Evolutionary conservation across 2,113 vertebrate species (phyloP).

Genomic region (Myotis lucifugus): DNA sequence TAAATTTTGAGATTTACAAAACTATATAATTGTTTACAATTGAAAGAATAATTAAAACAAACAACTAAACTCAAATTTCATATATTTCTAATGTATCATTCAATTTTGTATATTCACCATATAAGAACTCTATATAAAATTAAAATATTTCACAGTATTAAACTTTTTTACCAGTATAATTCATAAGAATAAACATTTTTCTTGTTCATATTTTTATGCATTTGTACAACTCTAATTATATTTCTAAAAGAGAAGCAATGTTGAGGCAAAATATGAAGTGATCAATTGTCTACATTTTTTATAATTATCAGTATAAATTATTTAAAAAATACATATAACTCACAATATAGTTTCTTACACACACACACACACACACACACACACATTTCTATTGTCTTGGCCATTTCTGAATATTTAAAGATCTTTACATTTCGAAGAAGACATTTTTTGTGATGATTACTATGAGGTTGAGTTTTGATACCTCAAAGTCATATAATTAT

Average conservation of each 20-base stretch:
- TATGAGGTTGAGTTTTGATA: neutral
- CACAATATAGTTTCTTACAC: neutral
- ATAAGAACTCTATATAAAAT: neutral
- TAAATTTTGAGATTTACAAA: neutral
- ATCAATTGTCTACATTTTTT: neutral
- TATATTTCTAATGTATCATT: neutral
- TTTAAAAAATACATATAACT: neutral
- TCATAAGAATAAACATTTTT: neutral
- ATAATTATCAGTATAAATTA: neutral
- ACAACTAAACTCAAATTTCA: neutral
- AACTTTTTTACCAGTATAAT: neutral
- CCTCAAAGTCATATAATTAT: neutral
- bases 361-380: neutral
- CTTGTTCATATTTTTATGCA: neutral
- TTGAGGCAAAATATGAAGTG: neutral
- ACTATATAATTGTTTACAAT: neutral
- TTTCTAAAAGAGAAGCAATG: conserved; percentile 5
- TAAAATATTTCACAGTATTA: conserved; percentile 15
- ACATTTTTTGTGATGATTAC: neutral
- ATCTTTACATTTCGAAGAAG: conserved; percentile 17
- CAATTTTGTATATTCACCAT: neutral
- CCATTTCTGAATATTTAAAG: neutral
- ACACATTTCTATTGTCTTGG: neutral
- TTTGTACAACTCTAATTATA: conserved; percentile 24
- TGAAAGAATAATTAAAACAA: neutral